Percentiles rank a stretch among this genome's conserved stretches.
These are phyloP conservation scores for Salvelinus fontinalis DNA, from an alignment of 2,113 vertebrate species.

Conservation along the genomic window DNA sequence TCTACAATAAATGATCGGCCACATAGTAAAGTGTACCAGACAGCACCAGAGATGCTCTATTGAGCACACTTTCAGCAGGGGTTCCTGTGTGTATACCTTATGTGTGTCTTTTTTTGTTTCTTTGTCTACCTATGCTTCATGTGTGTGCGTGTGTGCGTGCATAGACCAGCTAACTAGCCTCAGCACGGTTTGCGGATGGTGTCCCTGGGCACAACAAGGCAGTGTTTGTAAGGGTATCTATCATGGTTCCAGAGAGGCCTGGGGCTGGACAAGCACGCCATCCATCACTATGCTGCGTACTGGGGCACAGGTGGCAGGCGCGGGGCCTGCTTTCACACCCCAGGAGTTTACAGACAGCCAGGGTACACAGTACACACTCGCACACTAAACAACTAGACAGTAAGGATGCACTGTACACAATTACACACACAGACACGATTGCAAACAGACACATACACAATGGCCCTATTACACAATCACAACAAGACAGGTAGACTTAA, in stretches of 20 bases:
- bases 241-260: constrained; percentile 29
- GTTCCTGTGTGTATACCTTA: constrained; percentile 11
- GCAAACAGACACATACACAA: constrained; percentile 34
- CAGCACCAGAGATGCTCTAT: constrained; percentile 51
- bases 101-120: not conserved
- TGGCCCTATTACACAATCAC: constrained; percentile 18
- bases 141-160: not conserved
- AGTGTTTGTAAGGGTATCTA: constrained; percentile 52
- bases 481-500: not conserved
- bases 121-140: not conserved
- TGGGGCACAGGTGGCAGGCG: constrained; percentile 44
- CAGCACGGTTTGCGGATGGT: constrained; percentile 22
- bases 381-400: constrained; percentile 21
- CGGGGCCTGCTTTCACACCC: constrained; percentile 16
- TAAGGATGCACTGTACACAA: not conserved
- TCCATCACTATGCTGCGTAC: constrained; percentile 43
- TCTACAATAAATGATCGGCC: constrained; percentile 55
- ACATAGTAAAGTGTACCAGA: constrained; percentile 55
- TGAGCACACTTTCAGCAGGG: constrained; percentile 47
- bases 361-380: not conserved
- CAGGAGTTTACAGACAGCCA: constrained; percentile 1
- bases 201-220: constrained; percentile 36
- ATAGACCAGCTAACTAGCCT: constrained; percentile 50
- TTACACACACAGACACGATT: constrained; percentile 27
- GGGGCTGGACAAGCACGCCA: constrained; percentile 27